Percentiles rank a stretch among this genome's conserved stretches.
Evolutionary conservation across 2,113 vertebrate species (phyloP).

Genomic region (Lycocorax pyrrhopterus): DNA sequence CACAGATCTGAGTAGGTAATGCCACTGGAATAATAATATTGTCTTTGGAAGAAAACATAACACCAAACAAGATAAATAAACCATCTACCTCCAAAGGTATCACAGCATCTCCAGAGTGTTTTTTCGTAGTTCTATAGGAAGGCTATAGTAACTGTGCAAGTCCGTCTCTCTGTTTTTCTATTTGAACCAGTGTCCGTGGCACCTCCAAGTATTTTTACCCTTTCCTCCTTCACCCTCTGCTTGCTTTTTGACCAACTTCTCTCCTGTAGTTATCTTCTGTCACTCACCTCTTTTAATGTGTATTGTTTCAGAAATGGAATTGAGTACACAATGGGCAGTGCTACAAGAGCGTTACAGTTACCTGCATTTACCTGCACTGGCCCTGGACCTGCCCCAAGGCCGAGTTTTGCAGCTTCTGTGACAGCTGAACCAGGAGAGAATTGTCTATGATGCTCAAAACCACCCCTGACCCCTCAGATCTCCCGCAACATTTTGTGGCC

Average conservation of each 20-base stretch:
- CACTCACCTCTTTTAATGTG: neutral
- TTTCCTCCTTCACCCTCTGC: neutral
- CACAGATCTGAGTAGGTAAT: neutral
- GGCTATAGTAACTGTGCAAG: neutral
- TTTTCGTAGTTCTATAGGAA: neutral
- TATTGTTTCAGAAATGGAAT: neutral
- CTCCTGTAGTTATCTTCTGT: neutral
- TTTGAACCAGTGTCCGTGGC: neutral
- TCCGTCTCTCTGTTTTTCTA: neutral
- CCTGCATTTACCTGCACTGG: neutral
- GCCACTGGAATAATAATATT: neutral
- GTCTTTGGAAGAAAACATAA: neutral
- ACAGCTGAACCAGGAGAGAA: neutral
- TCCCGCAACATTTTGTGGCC: neutral
- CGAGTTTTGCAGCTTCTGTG: neutral
- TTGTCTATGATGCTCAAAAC: neutral
- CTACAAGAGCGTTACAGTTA: neutral
- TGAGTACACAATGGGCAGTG: fast-evolving
- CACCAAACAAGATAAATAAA: neutral
- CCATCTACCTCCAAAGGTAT: neutral
- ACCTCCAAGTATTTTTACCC: neutral
- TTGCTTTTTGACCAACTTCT: neutral
- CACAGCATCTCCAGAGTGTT: neutral
- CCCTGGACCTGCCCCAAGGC: too few relatives aligned
- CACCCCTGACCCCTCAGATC: neutral